phyloP scores from a whole-genome alignment of 2,113 vertebrate species.

The Falco punctatus region DNA sequence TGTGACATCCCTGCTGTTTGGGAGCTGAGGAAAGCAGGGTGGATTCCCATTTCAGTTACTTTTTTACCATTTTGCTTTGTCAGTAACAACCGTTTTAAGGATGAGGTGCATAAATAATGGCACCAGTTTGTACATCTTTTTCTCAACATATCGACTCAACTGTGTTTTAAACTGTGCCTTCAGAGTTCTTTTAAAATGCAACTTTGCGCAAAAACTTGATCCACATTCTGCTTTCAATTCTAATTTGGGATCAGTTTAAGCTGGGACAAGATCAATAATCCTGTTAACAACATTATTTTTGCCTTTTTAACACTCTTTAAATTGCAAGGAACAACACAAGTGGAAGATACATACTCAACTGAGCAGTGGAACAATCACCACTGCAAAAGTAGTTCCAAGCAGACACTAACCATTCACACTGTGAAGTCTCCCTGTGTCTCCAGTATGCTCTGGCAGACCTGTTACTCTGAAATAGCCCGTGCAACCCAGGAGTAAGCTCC shows the following conservation, averaged over 20 bases:
- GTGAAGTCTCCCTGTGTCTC: not conserved
- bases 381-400: not conserved
- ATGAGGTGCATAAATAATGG: not conserved
- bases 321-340: not conserved
- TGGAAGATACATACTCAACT: not conserved
- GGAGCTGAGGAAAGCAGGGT: not conserved
- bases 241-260: not conserved
- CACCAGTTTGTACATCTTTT: not conserved
- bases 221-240: not conserved
- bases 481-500: not conserved
- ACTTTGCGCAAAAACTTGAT: not conserved
- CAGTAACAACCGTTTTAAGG: not conserved
- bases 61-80: not conserved
- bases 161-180: not conserved
- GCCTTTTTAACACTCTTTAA: not conserved
- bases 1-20: not conserved
- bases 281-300: not conserved
- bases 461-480: not conserved
- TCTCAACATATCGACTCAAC: not conserved
- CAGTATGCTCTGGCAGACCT: not conserved
- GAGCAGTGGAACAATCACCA: not conserved
- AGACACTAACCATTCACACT: not conserved
- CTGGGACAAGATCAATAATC: not conserved
- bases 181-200: not conserved
- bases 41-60: not conserved